Evolutionary conservation across 1,140 invertebrate genomes (phyloP), one percentile per base, ranked within the genome.

Genomic region (Leptopilina clavipes): DNA sequence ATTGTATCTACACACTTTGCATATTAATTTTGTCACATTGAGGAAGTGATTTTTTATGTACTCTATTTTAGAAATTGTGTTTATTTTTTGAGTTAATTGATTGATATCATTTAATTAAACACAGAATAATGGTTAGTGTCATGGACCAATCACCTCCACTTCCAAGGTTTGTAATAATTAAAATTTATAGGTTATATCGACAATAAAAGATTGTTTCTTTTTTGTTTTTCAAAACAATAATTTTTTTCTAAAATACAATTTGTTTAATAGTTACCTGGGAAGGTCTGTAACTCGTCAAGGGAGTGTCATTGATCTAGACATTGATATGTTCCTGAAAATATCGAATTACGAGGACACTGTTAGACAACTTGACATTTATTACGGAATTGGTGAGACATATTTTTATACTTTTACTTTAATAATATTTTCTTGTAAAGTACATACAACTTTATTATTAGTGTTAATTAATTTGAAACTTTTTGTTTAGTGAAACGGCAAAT

Each of bases 401-500:
- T 18, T 65, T 52, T 14, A 25, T 59, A 59, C 7, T 59, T 22
- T 22, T n/a, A n/a, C n/a, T n/a, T n/a, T n/a, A n/a, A n/a, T n/a
- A n/a, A n/a, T n/a, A n/a, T n/a, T n/a, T n/a, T n/a, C n/a, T n/a
- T n/a, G n/a, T n/a, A n/a, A n/a, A n/a, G n/a, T n/a, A n/a, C n/a
- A n/a, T n/a, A n/a, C n/a, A n/a, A n/a, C n/a, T n/a, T 31, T 31
- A 31, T 31, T 31, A 31, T 31, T 31, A 31, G 1, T 31, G 25
- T 5, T 31, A 31, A 31, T 31, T 2, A 31, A 31, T 31, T 31
- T 31, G 1, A n/a, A n/a, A n/a, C 5, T 31, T 5, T 31, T 76
- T 83, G 92, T 94, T 70, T 88, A 99, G 98, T 99, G 8, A 99
- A 99, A 91, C 91, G 97, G 76, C 97, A 99, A 86, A 91, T 99